A percentile compares a stretch with the other conserved stretches of the same genome.
Evolutionary conservation across 2,797 vertebrate species (phyloP).

Genomic region (Botia kubotai): DNA sequence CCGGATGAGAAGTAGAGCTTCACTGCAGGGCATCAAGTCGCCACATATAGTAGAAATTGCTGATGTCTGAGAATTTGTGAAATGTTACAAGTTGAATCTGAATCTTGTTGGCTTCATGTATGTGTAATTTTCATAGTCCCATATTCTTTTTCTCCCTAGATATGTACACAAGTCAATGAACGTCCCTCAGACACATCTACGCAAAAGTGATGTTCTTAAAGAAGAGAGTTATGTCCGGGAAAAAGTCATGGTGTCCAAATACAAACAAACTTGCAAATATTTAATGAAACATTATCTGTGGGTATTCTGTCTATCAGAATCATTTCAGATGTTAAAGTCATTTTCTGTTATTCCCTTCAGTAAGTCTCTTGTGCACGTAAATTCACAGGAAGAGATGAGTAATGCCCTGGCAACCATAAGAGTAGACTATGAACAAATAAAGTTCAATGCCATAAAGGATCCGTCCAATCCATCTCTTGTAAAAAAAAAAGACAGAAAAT

Average conservation of each 20-base stretch:
- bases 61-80: conserved; percentile 84
- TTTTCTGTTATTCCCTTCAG: too few species aligned
- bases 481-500: conserved; percentile 87
- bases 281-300: too few species aligned
- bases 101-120: too few species aligned
- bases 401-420: conserved; percentile 89
- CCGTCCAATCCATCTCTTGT: conserved; percentile 88
- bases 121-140: too few species aligned
- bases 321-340: too few species aligned
- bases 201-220: conserved; percentile 85
- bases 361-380: not conserved
- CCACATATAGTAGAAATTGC: conserved; percentile 89
- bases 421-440: conserved; percentile 90
- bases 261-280: not conserved
- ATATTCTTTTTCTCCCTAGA: not conserved
- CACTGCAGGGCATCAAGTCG: conserved; percentile 89
- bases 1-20: conserved; percentile 89
- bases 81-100: too few species aligned
- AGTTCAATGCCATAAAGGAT: conserved; percentile 89
- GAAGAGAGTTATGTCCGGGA: conserved; percentile 85
- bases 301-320: too few species aligned
- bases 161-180: conserved; percentile 80
- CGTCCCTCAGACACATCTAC: conserved; percentile 85
- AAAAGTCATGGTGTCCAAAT: conserved; percentile 79
- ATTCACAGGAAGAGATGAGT: conserved; percentile 88